Conservation (phyloP, 2,888 invertebrate genomes). For the Lamellibrachia satsuma region DNA sequence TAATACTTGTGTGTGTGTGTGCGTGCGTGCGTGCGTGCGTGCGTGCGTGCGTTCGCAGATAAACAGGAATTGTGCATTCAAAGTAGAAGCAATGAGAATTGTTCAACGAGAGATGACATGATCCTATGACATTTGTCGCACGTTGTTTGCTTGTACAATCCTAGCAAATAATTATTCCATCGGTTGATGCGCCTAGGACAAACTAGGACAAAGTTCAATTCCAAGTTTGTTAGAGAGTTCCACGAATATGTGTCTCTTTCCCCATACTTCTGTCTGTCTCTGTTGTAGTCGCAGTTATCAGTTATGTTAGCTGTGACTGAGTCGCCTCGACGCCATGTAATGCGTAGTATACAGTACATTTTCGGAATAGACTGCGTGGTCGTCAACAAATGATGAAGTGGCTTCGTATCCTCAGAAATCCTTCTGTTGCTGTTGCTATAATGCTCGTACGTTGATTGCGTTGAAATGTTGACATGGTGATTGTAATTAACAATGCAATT, state of each 20-base stretch:
- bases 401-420: not conserved
- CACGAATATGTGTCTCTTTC: too few relatives aligned
- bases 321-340: not conserved
- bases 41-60: too few relatives aligned
- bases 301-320: not conserved
- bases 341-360: not conserved
- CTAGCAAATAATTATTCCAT: too few relatives aligned
- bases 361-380: not conserved
- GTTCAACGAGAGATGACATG: too few relatives aligned
- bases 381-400: not conserved
- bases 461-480: not conserved
- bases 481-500: not conserved
- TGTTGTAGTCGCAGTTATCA: not conserved
- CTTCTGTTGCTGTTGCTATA: not conserved
- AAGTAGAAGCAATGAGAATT: too few relatives aligned
- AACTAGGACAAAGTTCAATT: too few relatives aligned
- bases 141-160: too few relatives aligned
- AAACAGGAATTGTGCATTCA: too few relatives aligned
- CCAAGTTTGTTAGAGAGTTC: too few relatives aligned
- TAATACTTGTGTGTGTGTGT: not conserved
- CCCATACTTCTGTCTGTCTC: not conserved
- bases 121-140: too few relatives aligned
- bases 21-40: not conserved
- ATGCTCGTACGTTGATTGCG: not conserved
- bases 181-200: too few relatives aligned